These are phyloP conservation scores for Chroicocephalus ridibundus DNA, from an alignment of 2,113 vertebrate species.

Conservation along the genomic window DNA sequence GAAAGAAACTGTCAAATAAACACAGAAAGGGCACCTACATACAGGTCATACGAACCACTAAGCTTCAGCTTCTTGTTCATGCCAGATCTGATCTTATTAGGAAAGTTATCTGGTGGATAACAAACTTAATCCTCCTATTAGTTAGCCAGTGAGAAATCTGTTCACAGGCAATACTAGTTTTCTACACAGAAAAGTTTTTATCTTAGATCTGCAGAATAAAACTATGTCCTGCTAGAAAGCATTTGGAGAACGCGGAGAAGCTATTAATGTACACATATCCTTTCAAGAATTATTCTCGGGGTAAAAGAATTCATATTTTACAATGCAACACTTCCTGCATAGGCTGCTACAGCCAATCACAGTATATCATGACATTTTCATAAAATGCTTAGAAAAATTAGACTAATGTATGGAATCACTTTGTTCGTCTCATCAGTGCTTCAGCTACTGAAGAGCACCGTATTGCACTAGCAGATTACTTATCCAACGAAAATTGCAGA, in stretches of 20 bases:
- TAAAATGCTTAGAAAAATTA: not conserved
- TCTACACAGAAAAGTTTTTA: not conserved
- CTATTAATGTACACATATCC: not conserved
- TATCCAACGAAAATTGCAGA: not conserved
- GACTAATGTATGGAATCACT: not conserved
- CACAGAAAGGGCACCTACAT: not conserved
- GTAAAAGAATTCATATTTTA: not conserved
- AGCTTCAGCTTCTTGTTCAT: not conserved
- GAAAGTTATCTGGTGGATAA: not conserved
- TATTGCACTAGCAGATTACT: not conserved
- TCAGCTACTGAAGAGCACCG: not conserved
- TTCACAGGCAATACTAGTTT: not conserved
- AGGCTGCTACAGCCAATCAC: not conserved
- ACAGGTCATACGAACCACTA: not conserved
- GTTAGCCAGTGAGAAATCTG: not conserved
- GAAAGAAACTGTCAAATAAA: conserved; percentile 26
- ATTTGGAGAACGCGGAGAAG: not conserved
- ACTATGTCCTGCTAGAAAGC: not conserved
- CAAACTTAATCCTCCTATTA: not conserved
- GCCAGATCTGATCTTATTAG: not conserved
- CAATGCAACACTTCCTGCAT: not conserved
- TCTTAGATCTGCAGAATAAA: not conserved
- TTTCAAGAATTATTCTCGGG: not conserved
- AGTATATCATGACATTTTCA: not conserved
- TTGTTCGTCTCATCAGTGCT: not conserved